Percentiles rank a stretch among this genome's conserved stretches.
Conservation (phyloP, 2,888 invertebrate genomes). For the Drosophila niveifrons region DNA sequence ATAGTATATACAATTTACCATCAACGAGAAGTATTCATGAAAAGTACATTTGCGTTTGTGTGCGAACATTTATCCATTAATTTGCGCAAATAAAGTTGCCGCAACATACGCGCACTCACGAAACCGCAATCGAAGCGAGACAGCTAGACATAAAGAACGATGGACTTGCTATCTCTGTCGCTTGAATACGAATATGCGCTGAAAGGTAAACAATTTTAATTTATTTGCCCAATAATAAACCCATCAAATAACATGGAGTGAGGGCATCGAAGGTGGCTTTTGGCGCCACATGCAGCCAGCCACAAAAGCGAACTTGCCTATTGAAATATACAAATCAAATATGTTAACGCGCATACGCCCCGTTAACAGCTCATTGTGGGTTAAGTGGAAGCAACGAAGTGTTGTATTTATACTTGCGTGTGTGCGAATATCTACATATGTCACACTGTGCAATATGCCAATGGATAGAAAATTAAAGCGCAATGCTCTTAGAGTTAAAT, state of each 20-base stretch:
- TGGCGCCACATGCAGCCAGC: not conserved
- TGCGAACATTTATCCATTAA: slow-evolving; percentile 73
- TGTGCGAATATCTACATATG: slow-evolving; percentile 39
- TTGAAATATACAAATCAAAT: slow-evolving; percentile 60
- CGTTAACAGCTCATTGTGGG: slow-evolving; percentile 52
- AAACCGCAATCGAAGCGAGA: slow-evolving; percentile 66
- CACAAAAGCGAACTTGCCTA: slow-evolving; percentile 28
- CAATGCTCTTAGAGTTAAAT: not conserved
- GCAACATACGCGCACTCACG: slow-evolving; percentile 71
- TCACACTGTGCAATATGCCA: slow-evolving; percentile 31
- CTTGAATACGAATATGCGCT: slow-evolving; percentile 35
- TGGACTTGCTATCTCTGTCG: slow-evolving; percentile 23
- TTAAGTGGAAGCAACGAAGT: slow-evolving; percentile 23
- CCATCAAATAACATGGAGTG: slow-evolving; percentile 58
- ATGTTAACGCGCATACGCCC: slow-evolving; percentile 57
- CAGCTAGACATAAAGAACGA: slow-evolving; percentile 23
- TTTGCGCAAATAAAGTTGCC: slow-evolving; percentile 76
- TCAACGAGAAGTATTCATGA: slow-evolving; percentile 16
- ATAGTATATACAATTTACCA: slow-evolving; percentile 4
- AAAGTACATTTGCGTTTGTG: slow-evolving; percentile 14
- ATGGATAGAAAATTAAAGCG: slow-evolving; percentile 46
- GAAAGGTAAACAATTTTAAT: slow-evolving; percentile 80
- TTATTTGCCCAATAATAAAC: slow-evolving; percentile 78
- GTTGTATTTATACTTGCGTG: slow-evolving; percentile 18
- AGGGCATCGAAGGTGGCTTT: slow-evolving; percentile 1